A percentile compares a stretch with the other conserved stretches of the same genome.
Conservation (phyloP, 2,113 vertebrate species). For the Ellobius talpinus region DNA sequence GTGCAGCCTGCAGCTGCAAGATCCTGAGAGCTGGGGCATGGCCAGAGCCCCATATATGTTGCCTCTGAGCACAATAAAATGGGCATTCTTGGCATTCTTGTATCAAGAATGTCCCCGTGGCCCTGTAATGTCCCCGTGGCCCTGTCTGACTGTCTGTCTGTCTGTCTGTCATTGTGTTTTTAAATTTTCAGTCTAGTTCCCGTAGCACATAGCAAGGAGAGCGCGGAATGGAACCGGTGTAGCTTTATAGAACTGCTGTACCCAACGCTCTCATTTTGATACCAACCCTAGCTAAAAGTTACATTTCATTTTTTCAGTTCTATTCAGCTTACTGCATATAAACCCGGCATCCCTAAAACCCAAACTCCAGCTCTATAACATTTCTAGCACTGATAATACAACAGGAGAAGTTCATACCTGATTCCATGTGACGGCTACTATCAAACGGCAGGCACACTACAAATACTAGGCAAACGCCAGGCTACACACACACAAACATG, state of each 20-base stretch:
- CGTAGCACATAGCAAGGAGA: too few species aligned
- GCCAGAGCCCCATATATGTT: too few species aligned
- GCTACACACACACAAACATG: neutral
- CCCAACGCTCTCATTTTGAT: conserved; percentile 35
- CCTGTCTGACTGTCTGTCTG: too few species aligned
- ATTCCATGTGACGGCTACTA: neutral
- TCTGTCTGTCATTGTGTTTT: too few species aligned
- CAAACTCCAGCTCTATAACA: neutral
- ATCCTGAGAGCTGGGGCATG: too few species aligned
- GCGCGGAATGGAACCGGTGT: too few species aligned
- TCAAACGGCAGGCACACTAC: neutral
- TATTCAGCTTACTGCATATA: neutral
- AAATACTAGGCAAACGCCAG: neutral
- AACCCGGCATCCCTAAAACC: neutral
- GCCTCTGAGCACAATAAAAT: too few species aligned
- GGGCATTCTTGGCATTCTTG: too few species aligned
- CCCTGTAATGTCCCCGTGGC: too few species aligned
- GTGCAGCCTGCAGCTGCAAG: too few species aligned
- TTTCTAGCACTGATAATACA: neutral
- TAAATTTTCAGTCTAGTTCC: too few species aligned
- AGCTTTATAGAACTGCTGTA: neutral
- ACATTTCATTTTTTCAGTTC: neutral
- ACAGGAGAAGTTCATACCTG: neutral
- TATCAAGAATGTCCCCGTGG: too few species aligned
- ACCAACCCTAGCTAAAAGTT: conserved; percentile 11